Base-by-base conservation (phyloP, 2,888 invertebrate genomes). In the Carabus problematicus region DNA sequence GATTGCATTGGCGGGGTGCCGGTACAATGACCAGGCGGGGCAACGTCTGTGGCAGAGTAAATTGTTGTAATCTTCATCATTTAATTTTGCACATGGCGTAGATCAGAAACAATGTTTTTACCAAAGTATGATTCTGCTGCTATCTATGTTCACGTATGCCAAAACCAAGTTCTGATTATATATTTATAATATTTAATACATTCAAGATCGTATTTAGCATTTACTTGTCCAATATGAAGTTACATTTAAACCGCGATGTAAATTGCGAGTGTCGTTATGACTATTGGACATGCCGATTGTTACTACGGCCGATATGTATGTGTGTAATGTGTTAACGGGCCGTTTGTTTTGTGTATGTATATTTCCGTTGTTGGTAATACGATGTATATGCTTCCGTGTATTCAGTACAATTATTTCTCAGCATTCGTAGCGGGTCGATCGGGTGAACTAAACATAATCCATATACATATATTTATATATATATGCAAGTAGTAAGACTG, bases 401-500 rank as follows among this genome's bases (percentile, higher is more conserved):
- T 43, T 62, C 14, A 45, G 18, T 56, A 39, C 29, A 56, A 56
- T 12, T 52, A 64, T 39, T 16, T 16, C 9, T 59, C 29, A 29
- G 6, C 29, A 29, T 29, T 29, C 3, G 2, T 29, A 29, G 2
- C 29, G 29, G 29, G 29, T 29, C 29, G 29, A 3, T 29, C 2
- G 29, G 29, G n/a, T n/a, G n/a, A n/a, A n/a, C n/a, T 29, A 6
- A 29, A 59, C 59, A 59, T 59, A 59, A 64, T 56, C 56, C 19
- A 40, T 55, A 56, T 14, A 61, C 39, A 45, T 52, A 29, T 29
- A n/a, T n/a, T n/a, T 43, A 40, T 55, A 56, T 14, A 61, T 49
- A 45, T 52, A 29, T 29, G 6, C 16, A 52, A 52, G 41, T 64
- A 67, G 66, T 56, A 67, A 67, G 67, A 67, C 67, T 67, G 67